Evolutionary conservation across 1,140 invertebrate species (phyloP).

Genomic region (Elymnias hypermnestra): DNA sequence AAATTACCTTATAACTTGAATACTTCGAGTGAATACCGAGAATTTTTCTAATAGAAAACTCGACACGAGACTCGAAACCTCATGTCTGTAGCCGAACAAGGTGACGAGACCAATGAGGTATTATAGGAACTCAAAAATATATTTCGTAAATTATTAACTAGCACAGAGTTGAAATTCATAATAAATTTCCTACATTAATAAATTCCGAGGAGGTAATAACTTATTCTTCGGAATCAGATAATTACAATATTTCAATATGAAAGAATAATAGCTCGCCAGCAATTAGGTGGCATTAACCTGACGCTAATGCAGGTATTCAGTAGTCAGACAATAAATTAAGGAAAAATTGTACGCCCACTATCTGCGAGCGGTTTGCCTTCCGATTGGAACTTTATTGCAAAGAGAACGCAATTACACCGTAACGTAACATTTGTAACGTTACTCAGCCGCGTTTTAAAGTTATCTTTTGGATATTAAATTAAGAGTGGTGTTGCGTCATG

Average conservation of each 20-base stretch:
- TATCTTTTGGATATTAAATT: too few species aligned
- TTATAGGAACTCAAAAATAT: too few species aligned
- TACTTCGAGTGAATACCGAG: too few species aligned
- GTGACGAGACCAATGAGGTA: too few species aligned
- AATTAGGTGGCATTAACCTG: neutral
- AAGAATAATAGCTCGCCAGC: neutral
- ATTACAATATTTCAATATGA: conserved; percentile 2
- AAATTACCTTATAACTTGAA: too few species aligned
- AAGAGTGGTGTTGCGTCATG: too few species aligned
- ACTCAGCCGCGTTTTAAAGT: too few species aligned
- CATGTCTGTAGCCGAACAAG: too few species aligned
- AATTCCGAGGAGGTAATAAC: neutral
- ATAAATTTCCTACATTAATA: neutral
- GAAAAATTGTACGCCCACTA: conserved; percentile 5
- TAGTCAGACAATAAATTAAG: conserved; percentile 1
- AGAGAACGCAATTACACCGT: conserved; percentile 8
- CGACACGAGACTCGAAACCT: too few species aligned
- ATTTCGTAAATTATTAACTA: too few species aligned
- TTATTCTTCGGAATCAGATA: neutral
- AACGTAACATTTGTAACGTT: neutral
- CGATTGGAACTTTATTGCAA: conserved; percentile 16
- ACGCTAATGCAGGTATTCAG: conserved; percentile 2
- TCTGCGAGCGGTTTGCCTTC: conserved; percentile 18
- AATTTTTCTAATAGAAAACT: too few species aligned
- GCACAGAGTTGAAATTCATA: too few species aligned